A percentile compares a stretch with the other conserved stretches of the same genome.
Conservation (phyloP, 2,113 vertebrate species). For the Sula dactylatra region DNA sequence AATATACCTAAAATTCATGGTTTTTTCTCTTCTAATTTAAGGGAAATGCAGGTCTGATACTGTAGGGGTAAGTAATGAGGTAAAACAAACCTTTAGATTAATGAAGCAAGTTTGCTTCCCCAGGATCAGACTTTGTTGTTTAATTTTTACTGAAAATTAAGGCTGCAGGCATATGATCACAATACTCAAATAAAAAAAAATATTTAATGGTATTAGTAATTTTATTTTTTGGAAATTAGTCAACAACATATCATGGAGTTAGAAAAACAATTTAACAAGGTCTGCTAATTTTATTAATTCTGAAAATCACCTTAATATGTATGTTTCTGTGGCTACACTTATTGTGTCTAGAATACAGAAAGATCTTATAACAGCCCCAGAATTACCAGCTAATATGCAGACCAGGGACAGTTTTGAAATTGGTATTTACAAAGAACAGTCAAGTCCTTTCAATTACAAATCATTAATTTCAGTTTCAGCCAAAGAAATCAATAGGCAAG, state of each 20-base stretch:
- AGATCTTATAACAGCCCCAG: not conserved
- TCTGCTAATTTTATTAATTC: slow-evolving; percentile 14
- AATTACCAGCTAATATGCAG: slow-evolving; percentile 25
- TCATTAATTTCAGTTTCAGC: not conserved
- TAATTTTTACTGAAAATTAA: slow-evolving; percentile 12
- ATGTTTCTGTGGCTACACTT: slow-evolving; percentile 43
- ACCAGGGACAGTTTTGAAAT: slow-evolving; percentile 29
- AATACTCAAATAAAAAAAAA: not conserved
- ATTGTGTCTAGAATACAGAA: not conserved
- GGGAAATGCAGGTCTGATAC: not conserved
- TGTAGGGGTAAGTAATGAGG: not conserved
- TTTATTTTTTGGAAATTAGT: not conserved
- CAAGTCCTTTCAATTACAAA: slow-evolving; percentile 16
- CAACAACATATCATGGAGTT: not conserved
- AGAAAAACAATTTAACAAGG: not conserved
- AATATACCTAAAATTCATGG: not conserved
- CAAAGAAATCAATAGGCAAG: slow-evolving; percentile 5
- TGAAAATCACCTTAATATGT: slow-evolving; percentile 19
- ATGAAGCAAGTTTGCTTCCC: not conserved
- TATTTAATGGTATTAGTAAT: not conserved
- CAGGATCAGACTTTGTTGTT: not conserved
- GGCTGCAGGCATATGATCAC: not conserved
- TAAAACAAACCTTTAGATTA: slow-evolving; percentile 15
- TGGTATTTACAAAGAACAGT: slow-evolving; percentile 46
- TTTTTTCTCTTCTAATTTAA: not conserved